A percentile compares a stretch with the other conserved stretches of the same genome.
phyloP scores from a whole-genome alignment of 2,113 vertebrate species.

The Cheirogaleus medius region DNA sequence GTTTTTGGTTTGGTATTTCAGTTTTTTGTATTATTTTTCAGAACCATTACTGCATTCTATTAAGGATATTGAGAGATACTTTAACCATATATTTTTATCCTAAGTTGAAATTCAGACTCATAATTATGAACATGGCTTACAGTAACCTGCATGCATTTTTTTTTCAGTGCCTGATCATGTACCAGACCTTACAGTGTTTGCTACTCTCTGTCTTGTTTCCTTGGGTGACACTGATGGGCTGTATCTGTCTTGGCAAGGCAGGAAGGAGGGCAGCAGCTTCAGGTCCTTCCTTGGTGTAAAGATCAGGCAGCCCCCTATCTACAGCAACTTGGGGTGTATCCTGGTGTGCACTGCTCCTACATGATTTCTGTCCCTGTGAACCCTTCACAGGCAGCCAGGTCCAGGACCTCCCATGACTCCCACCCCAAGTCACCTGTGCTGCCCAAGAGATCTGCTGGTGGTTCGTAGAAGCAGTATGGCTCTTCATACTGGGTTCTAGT shows the following conservation, averaged over 20 bases:
- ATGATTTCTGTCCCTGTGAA: background rate
- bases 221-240: background rate
- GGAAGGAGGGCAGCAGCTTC: background rate
- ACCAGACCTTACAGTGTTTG: background rate
- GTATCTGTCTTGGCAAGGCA: background rate
- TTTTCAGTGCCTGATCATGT: background rate
- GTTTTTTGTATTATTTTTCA: background rate
- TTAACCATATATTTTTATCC: background rate
- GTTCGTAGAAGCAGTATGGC: background rate
- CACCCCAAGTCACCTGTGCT: background rate
- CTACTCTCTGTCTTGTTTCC: background rate
- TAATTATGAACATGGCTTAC: background rate
- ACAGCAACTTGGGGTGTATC: accelerated
- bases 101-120: background rate
- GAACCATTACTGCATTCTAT: background rate
- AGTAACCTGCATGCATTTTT: background rate
- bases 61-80: background rate
- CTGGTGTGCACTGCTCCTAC: background rate
- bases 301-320: background rate
- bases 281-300: background rate
- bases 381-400: background rate
- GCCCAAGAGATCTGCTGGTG: background rate
- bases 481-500: background rate
- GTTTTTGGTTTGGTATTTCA: background rate
- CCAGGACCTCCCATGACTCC: background rate